Conservation (phyloP, 2,113 vertebrate species). For the Coptodon rendalli region DNA sequence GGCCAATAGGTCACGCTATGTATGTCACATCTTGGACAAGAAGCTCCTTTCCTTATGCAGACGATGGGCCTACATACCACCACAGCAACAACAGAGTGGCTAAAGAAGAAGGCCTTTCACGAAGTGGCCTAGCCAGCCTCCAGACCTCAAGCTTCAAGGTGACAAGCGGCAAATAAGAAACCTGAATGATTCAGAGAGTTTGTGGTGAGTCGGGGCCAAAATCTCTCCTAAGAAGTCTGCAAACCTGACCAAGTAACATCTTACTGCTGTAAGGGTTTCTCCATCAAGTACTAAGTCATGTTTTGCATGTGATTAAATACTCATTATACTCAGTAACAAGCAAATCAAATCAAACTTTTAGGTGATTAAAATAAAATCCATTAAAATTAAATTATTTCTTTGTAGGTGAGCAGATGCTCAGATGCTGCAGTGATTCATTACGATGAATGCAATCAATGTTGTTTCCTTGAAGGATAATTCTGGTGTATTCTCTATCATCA, state of each 20-base stretch:
- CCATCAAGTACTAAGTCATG: accelerated
- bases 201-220: background rate
- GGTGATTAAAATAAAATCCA: background rate
- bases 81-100: background rate
- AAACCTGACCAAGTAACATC: accelerated
- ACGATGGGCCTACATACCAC: background rate
- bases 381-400: background rate
- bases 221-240: background rate
- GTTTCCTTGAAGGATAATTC: background rate
- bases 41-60: background rate
- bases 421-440: background rate
- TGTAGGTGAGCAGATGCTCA: background rate
- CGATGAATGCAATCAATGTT: background rate
- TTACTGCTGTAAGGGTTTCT: background rate
- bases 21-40: accelerated
- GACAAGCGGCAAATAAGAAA: accelerated
- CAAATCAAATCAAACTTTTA: background rate
- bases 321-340: accelerated
- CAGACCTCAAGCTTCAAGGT: background rate
- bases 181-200: background rate
- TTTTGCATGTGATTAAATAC: background rate
- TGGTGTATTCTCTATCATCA: background rate
- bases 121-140: accelerated
- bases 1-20: accelerated
- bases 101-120: background rate